Conservation (phyloP, 2,888 invertebrate genomes). For the Brachypalpus laphriformis region DNA sequence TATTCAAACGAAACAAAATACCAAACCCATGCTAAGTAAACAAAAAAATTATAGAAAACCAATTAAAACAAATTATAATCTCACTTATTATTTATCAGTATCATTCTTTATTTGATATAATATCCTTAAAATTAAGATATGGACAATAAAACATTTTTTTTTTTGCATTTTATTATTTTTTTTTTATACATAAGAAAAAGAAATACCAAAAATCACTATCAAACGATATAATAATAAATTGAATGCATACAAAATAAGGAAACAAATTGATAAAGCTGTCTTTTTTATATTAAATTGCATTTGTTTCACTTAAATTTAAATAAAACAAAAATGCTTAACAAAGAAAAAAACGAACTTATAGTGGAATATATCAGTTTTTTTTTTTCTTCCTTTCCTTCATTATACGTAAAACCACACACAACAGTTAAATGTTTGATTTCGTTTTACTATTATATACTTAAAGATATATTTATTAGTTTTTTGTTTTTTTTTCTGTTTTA, state of each 20-base stretch:
- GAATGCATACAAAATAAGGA: slow-evolving; percentile 15
- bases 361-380: slow-evolving; percentile 64
- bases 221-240: slow-evolving; percentile 27
- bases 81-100: slow-evolving; percentile 71
- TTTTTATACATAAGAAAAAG: slow-evolving; percentile 16
- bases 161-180: too few species aligned
- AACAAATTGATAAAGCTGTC: slow-evolving; percentile 67
- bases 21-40: neutral
- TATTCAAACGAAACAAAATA: neutral
- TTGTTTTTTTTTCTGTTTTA: neutral
- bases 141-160: slow-evolving; percentile 60
- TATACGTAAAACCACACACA: slow-evolving; percentile 11
- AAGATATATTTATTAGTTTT: slow-evolving; percentile 33
- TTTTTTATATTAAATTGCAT: slow-evolving; percentile 59
- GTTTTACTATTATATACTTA: slow-evolving; percentile 34
- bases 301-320: slow-evolving; percentile 28
- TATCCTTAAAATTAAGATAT: slow-evolving; percentile 71
- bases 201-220: slow-evolving; percentile 36
- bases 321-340: slow-evolving; percentile 5
- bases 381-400: neutral
- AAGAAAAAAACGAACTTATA: slow-evolving; percentile 21
- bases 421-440: slow-evolving; percentile 5
- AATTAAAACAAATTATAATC: slow-evolving; percentile 58
- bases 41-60: neutral
- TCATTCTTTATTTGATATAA: slow-evolving; percentile 71